Evolutionary conservation across 2,888 invertebrate species (phyloP).

Genomic region (Drosophila greeni): DNA sequence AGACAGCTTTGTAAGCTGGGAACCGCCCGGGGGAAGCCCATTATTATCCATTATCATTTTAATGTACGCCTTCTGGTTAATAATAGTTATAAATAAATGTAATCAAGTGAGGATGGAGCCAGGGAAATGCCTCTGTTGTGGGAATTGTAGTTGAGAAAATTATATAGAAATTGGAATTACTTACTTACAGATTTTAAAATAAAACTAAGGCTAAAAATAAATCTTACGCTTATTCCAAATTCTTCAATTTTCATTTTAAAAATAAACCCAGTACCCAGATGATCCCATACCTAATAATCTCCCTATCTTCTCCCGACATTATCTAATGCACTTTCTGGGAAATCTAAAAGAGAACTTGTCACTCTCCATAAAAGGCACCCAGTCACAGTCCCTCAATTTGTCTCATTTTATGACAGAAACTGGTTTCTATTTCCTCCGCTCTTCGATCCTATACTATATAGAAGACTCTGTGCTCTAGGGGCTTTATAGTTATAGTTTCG

Average conservation of each 20-base stretch:
- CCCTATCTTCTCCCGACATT: not conserved
- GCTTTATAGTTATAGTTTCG: conserved; percentile 10
- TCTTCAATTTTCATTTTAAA: not conserved
- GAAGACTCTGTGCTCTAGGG: not conserved
- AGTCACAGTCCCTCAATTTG: conserved; percentile 2
- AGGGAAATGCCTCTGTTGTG: not conserved
- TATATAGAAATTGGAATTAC: no score
- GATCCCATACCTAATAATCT: not conserved
- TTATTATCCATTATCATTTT: conserved; percentile 6
- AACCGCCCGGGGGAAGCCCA: conserved; percentile 11
- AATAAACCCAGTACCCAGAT: not conserved
- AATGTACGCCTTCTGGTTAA: conserved; percentile 3
- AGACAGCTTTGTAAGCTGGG: conserved; percentile 1
- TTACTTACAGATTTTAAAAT: no score
- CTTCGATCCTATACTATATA: conserved; percentile 10
- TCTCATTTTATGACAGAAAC: conserved; percentile 25
- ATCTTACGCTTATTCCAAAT: no score
- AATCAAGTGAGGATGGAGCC: not conserved
- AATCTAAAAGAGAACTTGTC: conserved; percentile 10
- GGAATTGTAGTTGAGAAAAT: not conserved
- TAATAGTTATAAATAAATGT: conserved; percentile 15
- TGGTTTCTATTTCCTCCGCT: conserved; percentile 28
- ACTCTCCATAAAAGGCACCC: conserved; percentile 7
- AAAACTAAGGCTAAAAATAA: not conserved
- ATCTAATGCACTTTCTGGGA: conserved; percentile 9